phyloP scores from a whole-genome alignment of 2,113 vertebrate genomes.

The Campylomormyrus numenius region DNA sequence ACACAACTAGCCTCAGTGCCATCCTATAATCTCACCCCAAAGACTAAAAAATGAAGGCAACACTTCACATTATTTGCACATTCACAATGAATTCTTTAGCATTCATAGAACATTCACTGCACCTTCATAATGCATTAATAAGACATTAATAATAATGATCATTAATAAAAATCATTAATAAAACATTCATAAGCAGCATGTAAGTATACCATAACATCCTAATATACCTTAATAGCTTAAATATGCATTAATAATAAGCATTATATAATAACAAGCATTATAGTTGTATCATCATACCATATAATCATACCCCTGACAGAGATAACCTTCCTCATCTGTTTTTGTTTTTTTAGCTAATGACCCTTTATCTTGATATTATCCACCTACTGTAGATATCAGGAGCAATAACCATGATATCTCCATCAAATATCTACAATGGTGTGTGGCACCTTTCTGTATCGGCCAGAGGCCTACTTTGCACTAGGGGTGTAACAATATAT shows the following conservation, averaged over 20 bases:
- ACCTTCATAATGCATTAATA: background rate
- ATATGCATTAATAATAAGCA: background rate
- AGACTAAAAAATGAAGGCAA: background rate
- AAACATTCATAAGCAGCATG: background rate
- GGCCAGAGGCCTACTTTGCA: background rate
- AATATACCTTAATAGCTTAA: background rate
- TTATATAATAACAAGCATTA: background rate
- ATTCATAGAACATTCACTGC: background rate
- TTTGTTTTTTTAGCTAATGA: background rate
- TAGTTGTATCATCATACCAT: background rate
- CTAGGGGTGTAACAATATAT: no score
- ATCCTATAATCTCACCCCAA: background rate
- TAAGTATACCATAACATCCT: background rate
- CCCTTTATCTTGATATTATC: background rate
- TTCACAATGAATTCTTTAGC: background rate
- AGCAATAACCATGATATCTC: background rate
- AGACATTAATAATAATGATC: background rate
- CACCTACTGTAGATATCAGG: background rate
- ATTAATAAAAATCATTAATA: background rate
- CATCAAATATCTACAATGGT: background rate
- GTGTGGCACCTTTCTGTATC: background rate
- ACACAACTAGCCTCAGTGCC: background rate
- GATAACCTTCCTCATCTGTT: background rate
- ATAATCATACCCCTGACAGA: background rate
- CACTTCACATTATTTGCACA: background rate